Conservation (phyloP, 2,797 vertebrate genomes). For the Hydrophis major region DNA sequence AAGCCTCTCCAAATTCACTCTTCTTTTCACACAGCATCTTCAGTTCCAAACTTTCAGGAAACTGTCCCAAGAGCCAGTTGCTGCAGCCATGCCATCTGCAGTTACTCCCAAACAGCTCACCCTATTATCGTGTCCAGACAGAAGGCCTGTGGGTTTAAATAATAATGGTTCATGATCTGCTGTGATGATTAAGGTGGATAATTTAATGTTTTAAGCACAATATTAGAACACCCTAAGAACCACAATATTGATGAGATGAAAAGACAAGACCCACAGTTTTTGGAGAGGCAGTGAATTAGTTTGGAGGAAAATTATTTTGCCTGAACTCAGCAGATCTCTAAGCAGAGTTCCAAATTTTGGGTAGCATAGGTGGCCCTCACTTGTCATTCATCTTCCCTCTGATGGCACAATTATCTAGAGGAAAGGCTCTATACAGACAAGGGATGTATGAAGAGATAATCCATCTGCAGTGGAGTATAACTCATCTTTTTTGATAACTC, state of each 20-base stretch:
- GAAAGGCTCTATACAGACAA: background rate
- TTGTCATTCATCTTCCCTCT: background rate
- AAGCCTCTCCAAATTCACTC: background rate
- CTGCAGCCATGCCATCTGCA: constrained; percentile 90
- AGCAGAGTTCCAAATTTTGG: background rate
- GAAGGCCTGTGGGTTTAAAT: constrained; percentile 74
- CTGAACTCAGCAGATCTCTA: background rate
- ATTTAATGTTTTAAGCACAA: background rate
- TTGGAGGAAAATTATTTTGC: background rate
- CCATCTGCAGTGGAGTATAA: background rate
- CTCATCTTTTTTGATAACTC: background rate
- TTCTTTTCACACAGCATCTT: constrained; percentile 27
- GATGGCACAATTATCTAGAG: background rate
- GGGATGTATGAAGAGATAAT: background rate
- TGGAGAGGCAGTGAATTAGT: background rate
- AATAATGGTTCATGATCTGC: fast-evolving
- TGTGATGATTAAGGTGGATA: fast-evolving
- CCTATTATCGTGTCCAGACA: constrained; percentile 96
- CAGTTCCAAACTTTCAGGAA: constrained; percentile 99
- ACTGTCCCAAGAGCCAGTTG: constrained; percentile 98
- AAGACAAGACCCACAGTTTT: background rate
- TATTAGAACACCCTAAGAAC: background rate
- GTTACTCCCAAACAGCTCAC: constrained; percentile 96
- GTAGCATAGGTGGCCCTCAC: background rate
- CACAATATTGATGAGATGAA: background rate